phyloP scores from a whole-genome alignment of 2,888 invertebrate species.

The Blera fallax region DNA sequence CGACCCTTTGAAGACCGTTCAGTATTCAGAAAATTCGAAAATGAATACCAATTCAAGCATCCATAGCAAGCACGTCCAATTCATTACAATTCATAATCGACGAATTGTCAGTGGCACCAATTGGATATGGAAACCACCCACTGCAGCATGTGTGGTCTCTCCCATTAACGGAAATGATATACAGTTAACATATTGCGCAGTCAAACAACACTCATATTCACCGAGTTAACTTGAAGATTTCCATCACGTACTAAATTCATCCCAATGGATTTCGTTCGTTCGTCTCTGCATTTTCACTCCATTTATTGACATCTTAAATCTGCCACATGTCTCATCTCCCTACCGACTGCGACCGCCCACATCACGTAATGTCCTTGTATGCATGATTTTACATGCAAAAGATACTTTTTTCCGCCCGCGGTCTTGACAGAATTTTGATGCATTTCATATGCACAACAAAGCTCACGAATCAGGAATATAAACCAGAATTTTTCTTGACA shows the following conservation, averaged over 20 bases:
- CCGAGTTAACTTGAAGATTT: slow-evolving; percentile 55
- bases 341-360: neutral
- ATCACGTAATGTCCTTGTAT: slow-evolving; percentile 40
- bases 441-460: slow-evolving; percentile 62
- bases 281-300: slow-evolving; percentile 50
- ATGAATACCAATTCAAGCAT: neutral
- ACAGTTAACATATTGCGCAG: slow-evolving; percentile 64
- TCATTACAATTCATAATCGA: slow-evolving; percentile 68
- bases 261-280: slow-evolving; percentile 65
- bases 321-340: slow-evolving; percentile 36
- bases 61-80: slow-evolving; percentile 33
- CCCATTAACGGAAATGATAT: slow-evolving; percentile 57
- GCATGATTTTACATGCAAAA: slow-evolving; percentile 34
- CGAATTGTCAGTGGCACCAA: slow-evolving; percentile 58
- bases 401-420: neutral
- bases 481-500: slow-evolving; percentile 42
- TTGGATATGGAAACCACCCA: slow-evolving; percentile 25
- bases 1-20: neutral
- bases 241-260: slow-evolving; percentile 67
- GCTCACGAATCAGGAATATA: slow-evolving; percentile 36
- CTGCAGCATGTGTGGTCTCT: slow-evolving; percentile 37
- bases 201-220: slow-evolving; percentile 54
- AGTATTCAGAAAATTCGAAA: neutral
- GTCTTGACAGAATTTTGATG: slow-evolving; percentile 21
- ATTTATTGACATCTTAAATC: slow-evolving; percentile 68